Evolutionary conservation across 2,888 invertebrate species (phyloP).

Genomic region (Lycophotia porphyrea): DNA sequence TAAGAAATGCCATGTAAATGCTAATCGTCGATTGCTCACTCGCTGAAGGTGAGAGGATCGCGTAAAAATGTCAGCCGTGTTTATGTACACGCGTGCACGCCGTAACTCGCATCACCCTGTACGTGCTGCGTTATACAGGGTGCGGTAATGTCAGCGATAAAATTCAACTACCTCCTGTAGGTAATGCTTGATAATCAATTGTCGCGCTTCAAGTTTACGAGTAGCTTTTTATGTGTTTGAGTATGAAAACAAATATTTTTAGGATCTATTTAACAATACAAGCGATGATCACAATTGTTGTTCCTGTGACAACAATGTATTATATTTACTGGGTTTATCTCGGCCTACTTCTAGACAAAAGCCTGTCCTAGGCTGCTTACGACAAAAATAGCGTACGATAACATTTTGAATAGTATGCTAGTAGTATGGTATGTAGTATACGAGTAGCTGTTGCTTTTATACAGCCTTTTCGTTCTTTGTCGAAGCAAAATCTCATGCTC

Average conservation of each 20-base stretch:
- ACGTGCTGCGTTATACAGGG: slow-evolving; percentile 9
- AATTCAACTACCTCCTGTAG: slow-evolving; percentile 49
- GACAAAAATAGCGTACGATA: neutral
- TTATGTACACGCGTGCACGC: slow-evolving; percentile 40
- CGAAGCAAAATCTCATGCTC: neutral
- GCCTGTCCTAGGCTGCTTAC: neutral
- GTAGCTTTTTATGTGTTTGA: neutral
- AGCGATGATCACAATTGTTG: neutral
- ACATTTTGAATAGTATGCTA: neutral
- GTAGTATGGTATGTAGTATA: too few relatives aligned
- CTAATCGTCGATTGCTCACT: slow-evolving; percentile 81
- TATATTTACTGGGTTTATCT: neutral
- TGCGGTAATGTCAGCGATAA: slow-evolving; percentile 44
- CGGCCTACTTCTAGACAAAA: neutral
- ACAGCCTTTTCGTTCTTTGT: neutral
- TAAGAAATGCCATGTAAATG: slow-evolving; percentile 86
- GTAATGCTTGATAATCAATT: slow-evolving; percentile 32
- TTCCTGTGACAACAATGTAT: neutral
- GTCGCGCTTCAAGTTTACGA: slow-evolving; percentile 7
- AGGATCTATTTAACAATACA: neutral
- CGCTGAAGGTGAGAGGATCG: slow-evolving; percentile 80
- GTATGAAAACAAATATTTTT: neutral
- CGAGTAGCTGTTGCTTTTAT: neutral
- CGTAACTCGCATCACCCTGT: slow-evolving; percentile 36
- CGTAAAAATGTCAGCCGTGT: slow-evolving; percentile 71